Base-by-base conservation (phyloP, 2,113 vertebrate species). In the Geothlypis trichas region DNA sequence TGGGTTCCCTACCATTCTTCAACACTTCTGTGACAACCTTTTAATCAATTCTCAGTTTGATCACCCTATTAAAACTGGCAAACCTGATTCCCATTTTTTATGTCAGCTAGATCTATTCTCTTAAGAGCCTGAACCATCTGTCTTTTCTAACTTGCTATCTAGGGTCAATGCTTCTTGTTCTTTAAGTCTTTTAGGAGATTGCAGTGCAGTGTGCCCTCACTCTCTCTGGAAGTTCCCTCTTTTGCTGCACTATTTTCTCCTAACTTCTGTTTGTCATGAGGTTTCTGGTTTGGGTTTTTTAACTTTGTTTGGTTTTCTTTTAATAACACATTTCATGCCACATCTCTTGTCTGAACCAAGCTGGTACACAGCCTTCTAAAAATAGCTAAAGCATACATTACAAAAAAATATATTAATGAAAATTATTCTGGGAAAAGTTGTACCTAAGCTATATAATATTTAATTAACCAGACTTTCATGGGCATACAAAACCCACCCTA, bases 361-460 rank as follows among this genome's bases (percentile, higher is more conserved):
- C 42, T 79, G 47, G 35, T 73, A 42, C 14, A 63, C 11, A 63
- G 9, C 35, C 63, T 62, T 71, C 51, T 93, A 75, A 44, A 84
- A 79, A n/a, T 5, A 90, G 91, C 47, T 90, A 52, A 62, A 94
- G 80, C 55, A 88, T 4, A 3, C 42, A 84, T 76, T 86, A 76
- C 39, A 66, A 89, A 89, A 89, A 93, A 92, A 94, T 26, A 84
- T 80, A 94, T 82, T 58, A 0, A 89, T 37, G 59, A 92, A 83
- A 94, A 79, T 89, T 82, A 27, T 31, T 93, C 72, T 74, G 51
- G 58, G 76, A 92, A 97, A 61, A 82, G n/a, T 35, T 96, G 86
- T 35, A 41, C 15, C 41, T 95, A 93, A 88, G 75, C 72, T 84
- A 49, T 30, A 39, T 58, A 95, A 83, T 55, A 65, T 86, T 82